Conservation (phyloP, 2,888 invertebrate genomes). For the Xanthorhoe designata region DNA sequence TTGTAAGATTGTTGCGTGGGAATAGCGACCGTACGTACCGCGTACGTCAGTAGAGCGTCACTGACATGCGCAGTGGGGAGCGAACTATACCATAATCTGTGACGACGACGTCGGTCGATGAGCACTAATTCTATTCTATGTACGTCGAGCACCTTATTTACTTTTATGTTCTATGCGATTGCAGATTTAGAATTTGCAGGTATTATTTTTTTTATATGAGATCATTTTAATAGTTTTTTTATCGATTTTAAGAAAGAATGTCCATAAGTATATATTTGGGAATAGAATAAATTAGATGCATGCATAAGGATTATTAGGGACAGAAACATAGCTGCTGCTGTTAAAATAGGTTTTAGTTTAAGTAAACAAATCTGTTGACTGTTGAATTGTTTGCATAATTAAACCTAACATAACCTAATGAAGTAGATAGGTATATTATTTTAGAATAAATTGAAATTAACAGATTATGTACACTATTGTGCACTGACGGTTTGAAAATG, state of each 20-base stretch:
- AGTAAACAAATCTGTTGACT: no score
- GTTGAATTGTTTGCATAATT: no score
- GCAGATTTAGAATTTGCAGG: not conserved
- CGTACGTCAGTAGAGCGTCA: slow-evolving; percentile 50
- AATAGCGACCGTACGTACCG: slow-evolving; percentile 19
- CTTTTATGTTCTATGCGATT: slow-evolving; percentile 4
- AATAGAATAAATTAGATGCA: no score
- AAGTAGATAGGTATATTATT: no score
- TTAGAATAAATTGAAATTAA: no score
- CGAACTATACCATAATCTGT: slow-evolving; percentile 27
- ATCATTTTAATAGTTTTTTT: not conserved
- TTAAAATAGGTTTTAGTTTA: no score
- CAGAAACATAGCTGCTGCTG: no score
- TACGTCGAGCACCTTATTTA: slow-evolving; percentile 22
- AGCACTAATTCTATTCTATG: slow-evolving; percentile 21
- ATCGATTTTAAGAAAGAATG: not conserved
- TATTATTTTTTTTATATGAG: not conserved
- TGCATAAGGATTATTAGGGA: no score
- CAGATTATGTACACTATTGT: no score
- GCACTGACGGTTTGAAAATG: no score
- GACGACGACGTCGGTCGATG: slow-evolving; percentile 56
- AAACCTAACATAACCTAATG: no score
- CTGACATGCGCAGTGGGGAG: slow-evolving; percentile 49
- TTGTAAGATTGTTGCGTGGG: slow-evolving; percentile 20
- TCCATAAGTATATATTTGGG: no score